Conservation (phyloP, 2,888 invertebrate genomes). For the Pollenia griseotomentosa region DNA sequence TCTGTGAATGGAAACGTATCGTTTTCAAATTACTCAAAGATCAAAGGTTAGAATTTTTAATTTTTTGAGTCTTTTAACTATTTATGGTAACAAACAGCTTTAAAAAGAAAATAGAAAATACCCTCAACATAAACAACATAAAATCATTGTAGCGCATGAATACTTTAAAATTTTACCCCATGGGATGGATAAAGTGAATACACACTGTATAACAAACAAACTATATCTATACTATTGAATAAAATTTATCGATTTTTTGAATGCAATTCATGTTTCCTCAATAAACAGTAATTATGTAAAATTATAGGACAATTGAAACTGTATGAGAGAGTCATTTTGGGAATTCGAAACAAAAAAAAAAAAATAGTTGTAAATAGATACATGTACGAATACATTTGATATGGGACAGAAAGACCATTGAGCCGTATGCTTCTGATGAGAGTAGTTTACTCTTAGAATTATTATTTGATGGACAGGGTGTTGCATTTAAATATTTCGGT, state of each 20-base stretch:
- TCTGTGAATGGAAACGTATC: slow-evolving; percentile 44
- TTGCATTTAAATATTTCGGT: background rate
- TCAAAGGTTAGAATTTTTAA: slow-evolving; percentile 59
- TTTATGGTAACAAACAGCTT: slow-evolving; percentile 33
- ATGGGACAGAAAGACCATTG: slow-evolving; percentile 33
- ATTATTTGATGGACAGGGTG: slow-evolving; percentile 23
- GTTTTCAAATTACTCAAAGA: slow-evolving; percentile 58
- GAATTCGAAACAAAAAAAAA: slow-evolving; percentile 6
- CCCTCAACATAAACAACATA: slow-evolving; percentile 26
- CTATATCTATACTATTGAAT: background rate
- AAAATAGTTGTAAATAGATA: background rate
- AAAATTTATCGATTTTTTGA: slow-evolving; percentile 34
- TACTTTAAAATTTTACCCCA: slow-evolving; percentile 31
- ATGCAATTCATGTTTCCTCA: slow-evolving; percentile 65
- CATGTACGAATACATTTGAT: background rate
- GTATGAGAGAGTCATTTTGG: slow-evolving; percentile 20
- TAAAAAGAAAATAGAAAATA: slow-evolving; percentile 44
- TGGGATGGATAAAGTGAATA: background rate
- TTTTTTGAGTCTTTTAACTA: slow-evolving; percentile 58
- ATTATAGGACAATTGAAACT: slow-evolving; percentile 59
- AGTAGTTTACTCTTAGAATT: slow-evolving; percentile 5
- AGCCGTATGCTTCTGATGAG: slow-evolving; percentile 35
- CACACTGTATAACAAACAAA: slow-evolving; percentile 1
- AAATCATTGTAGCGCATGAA: background rate
- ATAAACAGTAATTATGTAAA: slow-evolving; percentile 68